Evolutionary conservation across 2,797 vertebrate species (phyloP).

Genomic region (Nyctibius grandis): DNA sequence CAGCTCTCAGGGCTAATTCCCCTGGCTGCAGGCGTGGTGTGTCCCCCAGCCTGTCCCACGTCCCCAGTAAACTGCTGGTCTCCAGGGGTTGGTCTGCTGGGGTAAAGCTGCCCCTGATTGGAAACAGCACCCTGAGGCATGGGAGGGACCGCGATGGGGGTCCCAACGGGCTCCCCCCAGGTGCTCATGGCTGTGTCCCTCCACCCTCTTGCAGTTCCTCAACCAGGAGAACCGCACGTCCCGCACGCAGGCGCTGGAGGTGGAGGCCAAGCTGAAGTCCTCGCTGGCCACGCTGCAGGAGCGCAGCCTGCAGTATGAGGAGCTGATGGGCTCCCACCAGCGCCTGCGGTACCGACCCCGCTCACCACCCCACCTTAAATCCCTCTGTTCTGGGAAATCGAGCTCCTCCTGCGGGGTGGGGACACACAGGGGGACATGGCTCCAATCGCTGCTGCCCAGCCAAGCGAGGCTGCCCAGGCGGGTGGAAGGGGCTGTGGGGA

Average conservation of each 20-base stretch:
- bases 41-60: neutral
- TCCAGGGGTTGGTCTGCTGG: neutral
- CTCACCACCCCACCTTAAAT: neutral
- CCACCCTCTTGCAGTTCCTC: slow-evolving; percentile 78
- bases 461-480: accelerated
- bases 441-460: neutral
- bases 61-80: neutral
- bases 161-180: accelerated
- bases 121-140: neutral
- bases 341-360: slow-evolving; percentile 74
- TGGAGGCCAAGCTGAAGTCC: slow-evolving; percentile 75
- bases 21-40: neutral
- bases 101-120: neutral
- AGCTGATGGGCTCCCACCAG: slow-evolving; percentile 77
- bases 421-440: accelerated
- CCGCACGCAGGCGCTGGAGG: slow-evolving; percentile 82
- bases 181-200: accelerated
- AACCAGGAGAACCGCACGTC: slow-evolving; percentile 84
- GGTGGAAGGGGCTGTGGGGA: neutral
- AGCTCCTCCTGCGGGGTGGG: neutral
- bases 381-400: accelerated
- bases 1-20: neutral
- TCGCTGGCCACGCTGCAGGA: slow-evolving; percentile 80
- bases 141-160: neutral
- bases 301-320: slow-evolving; percentile 81